Evolutionary conservation across 2,797 vertebrate genomes (phyloP), one percentile per base, ranked within the genome.

Genomic region (Hapalemur alaotrensis): DNA sequence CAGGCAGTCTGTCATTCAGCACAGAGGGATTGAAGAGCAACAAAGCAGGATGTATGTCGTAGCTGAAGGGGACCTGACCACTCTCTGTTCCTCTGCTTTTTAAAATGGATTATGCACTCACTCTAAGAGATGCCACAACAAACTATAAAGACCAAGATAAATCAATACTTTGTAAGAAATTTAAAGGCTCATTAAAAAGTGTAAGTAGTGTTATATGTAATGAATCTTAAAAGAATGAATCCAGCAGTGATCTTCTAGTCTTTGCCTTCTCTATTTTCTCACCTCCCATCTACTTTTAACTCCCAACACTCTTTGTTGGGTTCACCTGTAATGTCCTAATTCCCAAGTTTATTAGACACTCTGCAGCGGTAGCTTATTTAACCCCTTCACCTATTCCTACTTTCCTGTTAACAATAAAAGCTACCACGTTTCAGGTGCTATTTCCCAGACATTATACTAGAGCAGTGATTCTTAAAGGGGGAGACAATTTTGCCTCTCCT

Each of bases 171-270:
- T 73, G 1, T 67, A 91, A 72, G n/a, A 91, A 89, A 94, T 32
- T 43, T 32, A 94, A 95, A 89, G 15, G 6, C 25, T 81, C 57
- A 54, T 90, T 95, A 73, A 95, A 87, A 91, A 78, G 46, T 72
- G 9, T 59, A 17, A 70, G 9, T 48, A 82, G 52, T 41, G 14
- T 32, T 89, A 22, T 23, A 54, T 30, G 7, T 57, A 82, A 85
- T 46, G 25, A 72, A 80, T 91, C 20, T 79, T 69, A 28, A 92
- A 88, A 91, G 57, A 70, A 5, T 41, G 22, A 67, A 32, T 28
- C 23, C 61, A 81, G 54, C 12, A 41, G 20, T 59, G 52, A 79
- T 69, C 41, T 38, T 54, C 67, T 65, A 84, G n/a, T 30, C 52
- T 41, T 69, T 61, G 6, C 13, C 17, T 46, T 85, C 63, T 85